Evolutionary conservation across 2,888 invertebrate genomes (phyloP), one percentile per base, ranked within the genome.

Genomic region (Apoderus coryli): DNA sequence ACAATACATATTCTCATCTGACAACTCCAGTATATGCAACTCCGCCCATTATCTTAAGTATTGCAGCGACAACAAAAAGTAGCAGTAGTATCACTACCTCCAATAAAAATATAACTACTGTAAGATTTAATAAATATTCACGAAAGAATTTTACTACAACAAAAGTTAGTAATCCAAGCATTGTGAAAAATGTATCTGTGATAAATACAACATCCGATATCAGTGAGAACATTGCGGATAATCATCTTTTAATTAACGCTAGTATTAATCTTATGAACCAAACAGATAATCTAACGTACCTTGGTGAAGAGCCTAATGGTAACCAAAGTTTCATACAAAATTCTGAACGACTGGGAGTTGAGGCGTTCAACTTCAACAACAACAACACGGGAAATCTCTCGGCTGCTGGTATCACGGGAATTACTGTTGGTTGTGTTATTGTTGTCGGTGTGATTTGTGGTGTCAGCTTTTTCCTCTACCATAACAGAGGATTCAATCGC

Each of bases 401-500:
- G 22, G 56, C 54, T 19, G 56, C 56, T 33, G 55, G 55, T 22
- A 76, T 78, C 39, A 72, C 76, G 12, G 76, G 76, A 9, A 76
- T 77, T 41, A 72, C 74, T 16, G 66, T 77, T 42, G 74, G 71
- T 25, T 72, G 73, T 37, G 57, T 77, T 37, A 69, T 70, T 23
- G 52, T 76, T 33, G 68, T 70, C 24, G 74, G 70, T 4, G 54
- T 73, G 19, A 66, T 72, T 24, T 74, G 72, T 29, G 72, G 72
- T 34, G 64, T 72, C 10, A 73, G 73, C 26, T 73, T 75, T 48
- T 66, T 77, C 32, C 54, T 77, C 31, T 79, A 78, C 52, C 66
- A 77, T 27, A 63, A 78, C 37, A 64, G 76, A 47, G 79, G 76
- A 50, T 62, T 81, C 40, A 84, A 84, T 53, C 77, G 81, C 50